Percentiles rank a stretch among this genome's conserved stretches.
phyloP scores from a whole-genome alignment of 2,888 invertebrate genomes.

The Coenonympha arcania region DNA sequence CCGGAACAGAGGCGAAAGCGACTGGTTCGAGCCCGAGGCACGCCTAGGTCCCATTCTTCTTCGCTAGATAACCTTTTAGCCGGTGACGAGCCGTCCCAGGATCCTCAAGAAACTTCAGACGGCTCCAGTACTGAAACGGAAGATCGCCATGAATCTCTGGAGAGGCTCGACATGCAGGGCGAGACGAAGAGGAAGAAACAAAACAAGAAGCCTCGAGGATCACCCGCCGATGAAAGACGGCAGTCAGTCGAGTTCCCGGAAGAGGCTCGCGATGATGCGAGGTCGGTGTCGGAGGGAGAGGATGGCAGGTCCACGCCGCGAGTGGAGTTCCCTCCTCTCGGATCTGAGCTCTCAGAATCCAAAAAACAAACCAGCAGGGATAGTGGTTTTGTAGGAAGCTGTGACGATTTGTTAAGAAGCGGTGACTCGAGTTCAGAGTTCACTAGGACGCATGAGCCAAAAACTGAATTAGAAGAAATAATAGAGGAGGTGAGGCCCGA shows the following conservation, averaged over 20 bases:
- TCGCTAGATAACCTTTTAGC: conserved; percentile 85
- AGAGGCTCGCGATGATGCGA: conserved; percentile 74
- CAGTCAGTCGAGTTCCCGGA: conserved; percentile 78
- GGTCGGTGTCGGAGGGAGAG: conserved; percentile 77
- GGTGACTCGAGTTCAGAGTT: conserved; percentile 72
- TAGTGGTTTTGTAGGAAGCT: conserved; percentile 91
- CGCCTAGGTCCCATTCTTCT: conserved; percentile 86
- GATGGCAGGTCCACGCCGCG: conserved; percentile 80
- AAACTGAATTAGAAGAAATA: conserved; percentile 75
- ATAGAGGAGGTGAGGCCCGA: conserved; percentile 75
- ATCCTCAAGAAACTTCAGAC: conserved; percentile 77
- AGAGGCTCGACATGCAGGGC: conserved; percentile 82
- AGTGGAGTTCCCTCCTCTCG: conserved; percentile 75
- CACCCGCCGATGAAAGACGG: conserved; percentile 77
- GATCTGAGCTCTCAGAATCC: conserved; percentile 75
- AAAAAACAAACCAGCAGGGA: conserved; percentile 89
- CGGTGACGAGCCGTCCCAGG: conserved; percentile 73
- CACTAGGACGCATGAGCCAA: conserved; percentile 67
- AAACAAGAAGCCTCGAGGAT: conserved; percentile 78
- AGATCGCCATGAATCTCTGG: conserved; percentile 78
- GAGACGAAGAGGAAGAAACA: conserved; percentile 89
- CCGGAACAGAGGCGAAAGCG: conserved; percentile 89
- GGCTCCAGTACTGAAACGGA: conserved; percentile 85
- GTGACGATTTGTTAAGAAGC: conserved; percentile 86
- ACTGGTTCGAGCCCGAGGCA: conserved; percentile 85